phyloP scores from a whole-genome alignment of 37 sponge, comb jelly and placozoan genomes.

The Amphimedon queenslandica region DNA sequence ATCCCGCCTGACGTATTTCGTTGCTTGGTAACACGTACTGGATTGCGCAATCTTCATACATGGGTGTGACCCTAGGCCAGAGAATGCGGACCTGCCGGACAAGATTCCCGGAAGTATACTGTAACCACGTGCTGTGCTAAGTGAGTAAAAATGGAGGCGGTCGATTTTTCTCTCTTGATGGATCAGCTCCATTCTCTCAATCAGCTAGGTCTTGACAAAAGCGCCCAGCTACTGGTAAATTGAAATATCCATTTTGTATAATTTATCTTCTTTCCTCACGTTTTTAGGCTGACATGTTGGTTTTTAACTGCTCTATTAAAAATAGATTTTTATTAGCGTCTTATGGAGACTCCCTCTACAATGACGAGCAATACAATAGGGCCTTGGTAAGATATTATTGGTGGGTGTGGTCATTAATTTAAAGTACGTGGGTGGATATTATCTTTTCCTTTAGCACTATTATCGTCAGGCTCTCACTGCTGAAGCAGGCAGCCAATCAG shows the following conservation, averaged over 20 bases:
- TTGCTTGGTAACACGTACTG: too few species aligned
- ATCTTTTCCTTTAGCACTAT: slow-evolving; percentile 16
- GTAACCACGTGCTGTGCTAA: too few species aligned
- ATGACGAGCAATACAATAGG: slow-evolving; percentile 21
- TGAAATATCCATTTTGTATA: neutral
- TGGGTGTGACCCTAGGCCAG: too few species aligned
- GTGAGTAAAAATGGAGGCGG: too few species aligned
- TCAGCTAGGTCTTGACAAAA: slow-evolving; percentile 12
- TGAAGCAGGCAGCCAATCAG: neutral
- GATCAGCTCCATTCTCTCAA: slow-evolving; percentile 8
- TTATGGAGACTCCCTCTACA: slow-evolving; percentile 20
- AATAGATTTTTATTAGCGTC: slow-evolving; percentile 4
- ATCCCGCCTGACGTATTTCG: too few species aligned
- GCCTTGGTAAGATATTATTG: slow-evolving; percentile 26
- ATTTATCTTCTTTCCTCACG: neutral
- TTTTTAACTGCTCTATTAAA: slow-evolving; percentile 5
- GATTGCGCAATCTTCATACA: too few species aligned
- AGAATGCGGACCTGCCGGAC: too few species aligned
- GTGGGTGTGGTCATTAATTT: neutral
- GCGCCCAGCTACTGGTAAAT: slow-evolving; percentile 19
- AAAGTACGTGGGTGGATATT: neutral
- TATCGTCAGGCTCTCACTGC: slow-evolving; percentile 6
- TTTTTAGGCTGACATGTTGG: slow-evolving; percentile 31
- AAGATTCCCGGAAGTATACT: too few species aligned
- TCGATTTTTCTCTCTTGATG: too few species aligned